phyloP scores from a whole-genome alignment of 2,113 vertebrate species.

The Piaya cayana region DNA sequence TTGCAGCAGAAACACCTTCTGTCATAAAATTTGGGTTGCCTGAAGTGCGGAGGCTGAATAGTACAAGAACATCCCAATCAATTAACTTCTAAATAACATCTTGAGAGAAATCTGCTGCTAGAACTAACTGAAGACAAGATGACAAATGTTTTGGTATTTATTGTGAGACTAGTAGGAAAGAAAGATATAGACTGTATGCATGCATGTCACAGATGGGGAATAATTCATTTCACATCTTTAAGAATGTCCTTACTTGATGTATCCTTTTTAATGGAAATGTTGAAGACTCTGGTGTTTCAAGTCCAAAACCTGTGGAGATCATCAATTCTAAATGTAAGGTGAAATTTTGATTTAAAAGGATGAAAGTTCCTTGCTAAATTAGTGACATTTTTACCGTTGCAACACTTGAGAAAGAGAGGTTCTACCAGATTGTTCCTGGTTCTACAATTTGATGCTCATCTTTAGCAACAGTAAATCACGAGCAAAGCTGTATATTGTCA shows the following conservation, averaged over 20 bases:
- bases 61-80: not conserved
- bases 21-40: not conserved
- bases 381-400: not conserved
- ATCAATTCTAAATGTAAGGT: not conserved
- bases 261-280: not conserved
- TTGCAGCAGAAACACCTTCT: slow-evolving; percentile 1
- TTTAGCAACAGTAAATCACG: not conserved
- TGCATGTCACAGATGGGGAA: not conserved
- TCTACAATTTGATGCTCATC: not conserved
- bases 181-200: not conserved
- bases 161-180: not conserved
- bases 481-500: not conserved
- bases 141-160: not conserved
- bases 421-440: not conserved
- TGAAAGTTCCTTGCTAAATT: not conserved
- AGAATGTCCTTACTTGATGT: not conserved
- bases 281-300: not conserved
- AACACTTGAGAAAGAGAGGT: not conserved
- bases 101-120: slow-evolving; percentile 14
- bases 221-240: not conserved
- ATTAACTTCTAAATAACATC: not conserved
- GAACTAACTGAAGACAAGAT: not conserved
- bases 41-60: not conserved
- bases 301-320: not conserved
- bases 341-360: not conserved